phyloP scores from a whole-genome alignment of 2,113 vertebrate species.

The Leuciscus idus region DNA sequence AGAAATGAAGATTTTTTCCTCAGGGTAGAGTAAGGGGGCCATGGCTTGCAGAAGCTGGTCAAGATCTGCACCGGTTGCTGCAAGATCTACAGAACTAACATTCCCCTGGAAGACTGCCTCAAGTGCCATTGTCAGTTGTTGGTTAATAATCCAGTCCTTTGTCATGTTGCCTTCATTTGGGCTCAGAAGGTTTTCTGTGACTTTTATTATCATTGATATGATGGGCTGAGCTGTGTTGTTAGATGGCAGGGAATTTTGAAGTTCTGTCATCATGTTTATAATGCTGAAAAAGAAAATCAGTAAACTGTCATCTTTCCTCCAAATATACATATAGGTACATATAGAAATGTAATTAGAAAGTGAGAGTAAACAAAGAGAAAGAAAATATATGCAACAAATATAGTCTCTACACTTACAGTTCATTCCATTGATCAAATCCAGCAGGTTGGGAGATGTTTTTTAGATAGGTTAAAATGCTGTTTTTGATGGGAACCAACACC shows the following conservation, averaged over 20 bases:
- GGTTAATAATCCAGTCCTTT: constrained; percentile 66
- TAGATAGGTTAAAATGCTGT: constrained; percentile 63
- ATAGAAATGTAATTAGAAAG: neutral
- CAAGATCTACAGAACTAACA: constrained; percentile 47
- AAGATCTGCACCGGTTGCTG: constrained; percentile 58
- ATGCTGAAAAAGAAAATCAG: constrained; percentile 65
- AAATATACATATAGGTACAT: neutral
- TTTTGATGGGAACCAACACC: constrained; percentile 58
- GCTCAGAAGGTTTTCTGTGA: constrained; percentile 64
- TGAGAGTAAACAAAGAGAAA: no score
- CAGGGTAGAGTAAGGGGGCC: constrained; percentile 48
- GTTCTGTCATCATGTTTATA: constrained; percentile 63
- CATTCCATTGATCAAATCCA: constrained; percentile 65
- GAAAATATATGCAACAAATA: no score
- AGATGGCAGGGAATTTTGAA: constrained; percentile 62
- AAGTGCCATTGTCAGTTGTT: constrained; percentile 57
- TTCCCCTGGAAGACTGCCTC: constrained; percentile 64
- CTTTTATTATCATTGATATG: constrained; percentile 61
- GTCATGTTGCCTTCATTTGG: constrained; percentile 61
- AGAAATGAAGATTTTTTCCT: constrained; percentile 59
- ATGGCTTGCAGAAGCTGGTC: constrained; percentile 61
- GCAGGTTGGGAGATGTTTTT: constrained; percentile 45
- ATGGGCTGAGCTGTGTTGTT: constrained; percentile 63
- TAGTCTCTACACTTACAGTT: constrained; percentile 67
- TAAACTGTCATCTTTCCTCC: neutral